Percentiles rank a stretch among this genome's conserved stretches.
phyloP scores from a whole-genome alignment of 2,797 vertebrate species.

The Sylvilagus floridanus region DNA sequence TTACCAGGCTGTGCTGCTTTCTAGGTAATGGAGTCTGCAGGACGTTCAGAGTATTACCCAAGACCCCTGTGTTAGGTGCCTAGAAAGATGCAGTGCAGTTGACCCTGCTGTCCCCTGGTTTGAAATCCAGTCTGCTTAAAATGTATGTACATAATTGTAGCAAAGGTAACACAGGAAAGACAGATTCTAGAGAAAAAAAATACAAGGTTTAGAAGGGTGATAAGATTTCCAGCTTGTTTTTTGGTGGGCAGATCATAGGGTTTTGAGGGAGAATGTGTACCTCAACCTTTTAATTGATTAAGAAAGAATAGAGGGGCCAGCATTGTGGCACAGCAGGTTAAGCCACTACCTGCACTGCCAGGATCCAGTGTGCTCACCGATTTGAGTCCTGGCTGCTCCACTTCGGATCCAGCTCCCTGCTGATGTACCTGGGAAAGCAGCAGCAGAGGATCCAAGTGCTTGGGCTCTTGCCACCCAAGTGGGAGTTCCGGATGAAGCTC shows the following conservation, averaged over 20 bases:
- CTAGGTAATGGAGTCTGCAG: conserved; percentile 15
- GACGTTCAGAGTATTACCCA: not conserved
- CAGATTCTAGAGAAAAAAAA: not conserved
- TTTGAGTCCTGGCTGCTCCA: too few relatives aligned
- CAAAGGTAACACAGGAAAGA: not conserved
- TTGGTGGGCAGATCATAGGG: not conserved
- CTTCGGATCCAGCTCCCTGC: too few relatives aligned
- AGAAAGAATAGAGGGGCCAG: not conserved
- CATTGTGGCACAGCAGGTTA: too few relatives aligned
- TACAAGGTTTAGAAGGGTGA: not conserved
- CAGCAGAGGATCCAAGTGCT: too few relatives aligned
- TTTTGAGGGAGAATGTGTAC: not conserved
- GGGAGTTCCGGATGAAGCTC: too few relatives aligned
- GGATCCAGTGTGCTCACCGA: too few relatives aligned
- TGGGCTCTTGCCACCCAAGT: too few relatives aligned
- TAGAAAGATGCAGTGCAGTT: not conserved
- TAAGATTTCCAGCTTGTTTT: conserved; percentile 8
- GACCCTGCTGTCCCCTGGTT: not conserved
- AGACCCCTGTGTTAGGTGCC: not conserved
- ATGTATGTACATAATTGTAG: not conserved
- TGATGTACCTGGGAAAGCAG: too few relatives aligned
- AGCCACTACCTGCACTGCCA: too few relatives aligned
- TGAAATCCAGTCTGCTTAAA: conserved; percentile 29
- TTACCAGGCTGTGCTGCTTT: conserved; percentile 44
- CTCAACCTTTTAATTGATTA: conserved; percentile 8